These are phyloP conservation scores for Sebastes matsubarae DNA, from an alignment of 2,797 vertebrate genomes.

Conservation along the genomic window DNA sequence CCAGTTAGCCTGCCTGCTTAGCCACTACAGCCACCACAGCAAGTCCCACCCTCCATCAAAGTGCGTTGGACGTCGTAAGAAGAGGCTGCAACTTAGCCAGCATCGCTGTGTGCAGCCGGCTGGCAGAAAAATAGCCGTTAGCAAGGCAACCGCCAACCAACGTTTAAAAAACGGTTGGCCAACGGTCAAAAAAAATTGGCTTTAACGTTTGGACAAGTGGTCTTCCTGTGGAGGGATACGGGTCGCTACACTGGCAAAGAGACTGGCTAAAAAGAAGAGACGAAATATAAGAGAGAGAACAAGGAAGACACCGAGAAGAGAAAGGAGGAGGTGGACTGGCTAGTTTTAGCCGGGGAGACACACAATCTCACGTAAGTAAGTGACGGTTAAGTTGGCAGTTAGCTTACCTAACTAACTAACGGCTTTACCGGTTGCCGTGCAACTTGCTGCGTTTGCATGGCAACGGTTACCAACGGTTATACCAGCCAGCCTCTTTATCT, in stretches of 20 bases:
- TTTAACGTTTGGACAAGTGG: slow-evolving; percentile 31
- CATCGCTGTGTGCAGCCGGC: slow-evolving; percentile 54
- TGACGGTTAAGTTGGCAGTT: slow-evolving; percentile 10
- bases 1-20: not conserved
- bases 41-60: slow-evolving; percentile 74
- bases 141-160: slow-evolving; percentile 32
- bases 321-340: slow-evolving; percentile 73
- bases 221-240: slow-evolving; percentile 53
- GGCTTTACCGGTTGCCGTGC: slow-evolving; percentile 27
- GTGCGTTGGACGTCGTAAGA: slow-evolving; percentile 68
- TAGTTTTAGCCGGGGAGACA: slow-evolving; percentile 72
- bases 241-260: slow-evolving; percentile 65
- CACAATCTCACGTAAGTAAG: slow-evolving; percentile 75
- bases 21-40: slow-evolving; percentile 31
- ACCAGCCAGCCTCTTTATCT: slow-evolving; percentile 23
- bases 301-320: slow-evolving; percentile 68
- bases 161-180: not conserved
- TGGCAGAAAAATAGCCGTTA: slow-evolving; percentile 35
- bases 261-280: slow-evolving; percentile 71
- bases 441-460: slow-evolving; percentile 48
- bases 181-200: slow-evolving; percentile 31
- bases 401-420: not conserved
- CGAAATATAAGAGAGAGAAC: slow-evolving; percentile 69
- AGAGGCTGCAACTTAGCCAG: slow-evolving; percentile 67
- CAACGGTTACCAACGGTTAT: slow-evolving; percentile 26